Percentiles rank a stretch among this genome's conserved stretches.
phyloP scores from a whole-genome alignment of 1,140 invertebrate species.

The Temnothorax curvispinosus region DNA sequence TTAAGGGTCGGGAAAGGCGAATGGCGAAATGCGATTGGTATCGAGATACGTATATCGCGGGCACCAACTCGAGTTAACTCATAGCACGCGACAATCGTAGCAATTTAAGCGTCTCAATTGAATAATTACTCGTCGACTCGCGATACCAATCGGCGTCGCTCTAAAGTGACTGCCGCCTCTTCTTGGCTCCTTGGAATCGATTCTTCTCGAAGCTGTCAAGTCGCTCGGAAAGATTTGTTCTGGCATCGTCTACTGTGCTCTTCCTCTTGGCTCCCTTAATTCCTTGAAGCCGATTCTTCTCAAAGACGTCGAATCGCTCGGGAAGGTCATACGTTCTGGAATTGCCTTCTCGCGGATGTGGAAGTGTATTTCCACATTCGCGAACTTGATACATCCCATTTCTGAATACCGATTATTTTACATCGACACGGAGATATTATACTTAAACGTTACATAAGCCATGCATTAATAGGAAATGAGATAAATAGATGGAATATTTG shows the following conservation, averaged over 20 bases:
- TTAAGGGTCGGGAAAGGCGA: background rate
- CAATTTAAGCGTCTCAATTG: constrained; percentile 28
- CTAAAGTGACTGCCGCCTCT: background rate
- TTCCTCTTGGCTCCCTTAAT: too few relatives aligned
- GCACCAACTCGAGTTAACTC: constrained; percentile 31
- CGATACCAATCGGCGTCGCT: constrained; percentile 19
- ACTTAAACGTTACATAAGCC: background rate
- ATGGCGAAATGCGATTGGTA: background rate
- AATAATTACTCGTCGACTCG: constrained; percentile 45
- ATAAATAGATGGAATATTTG: background rate
- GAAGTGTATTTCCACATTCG: background rate
- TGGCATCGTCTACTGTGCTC: background rate
- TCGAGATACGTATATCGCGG: background rate
- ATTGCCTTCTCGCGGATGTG: background rate
- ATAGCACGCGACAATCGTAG: constrained; percentile 33
- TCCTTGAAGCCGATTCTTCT: background rate
- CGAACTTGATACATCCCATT: background rate
- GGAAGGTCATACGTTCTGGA: background rate
- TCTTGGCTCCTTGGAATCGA: background rate
- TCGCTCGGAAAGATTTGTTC: background rate
- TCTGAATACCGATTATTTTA: background rate
- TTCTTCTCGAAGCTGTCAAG: background rate
- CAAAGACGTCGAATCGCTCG: background rate
- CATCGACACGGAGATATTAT: background rate
- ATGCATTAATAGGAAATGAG: background rate